Base-by-base conservation (phyloP, 2,888 invertebrate species). In the Cephus pygmeus region DNA sequence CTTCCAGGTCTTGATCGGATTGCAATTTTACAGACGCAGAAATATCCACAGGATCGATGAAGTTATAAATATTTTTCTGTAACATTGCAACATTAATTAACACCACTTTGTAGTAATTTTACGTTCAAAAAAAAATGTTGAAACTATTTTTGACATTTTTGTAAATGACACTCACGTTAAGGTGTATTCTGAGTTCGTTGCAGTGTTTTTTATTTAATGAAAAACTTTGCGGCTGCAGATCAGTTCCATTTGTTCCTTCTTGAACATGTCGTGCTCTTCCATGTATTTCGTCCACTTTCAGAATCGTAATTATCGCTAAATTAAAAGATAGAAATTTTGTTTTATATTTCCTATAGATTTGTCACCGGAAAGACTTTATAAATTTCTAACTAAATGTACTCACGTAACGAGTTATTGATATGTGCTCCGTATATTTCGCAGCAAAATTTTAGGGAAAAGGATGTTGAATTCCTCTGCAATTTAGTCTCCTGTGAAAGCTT, bases 31-130 rank as follows among this genome's bases (percentile, higher is more conserved):
- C 80, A 35, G 78, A 87, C 74, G 82, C 81, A 12, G 75, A 75
- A n/a, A 86, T 80, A 75, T 84, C 84, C 31, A 89, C 77, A n/a
- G 89, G 88, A 71, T 88, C 83, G 30, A 86, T 80, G 9, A 85
- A n/a, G 75, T 90, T 88, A 75, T 84, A 82, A 30, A 85, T 86
- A n/a, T 82, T 81, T 31, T 81, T 76, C 89, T 90, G 81, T 56
- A 80, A 80, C 12, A 36, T 77, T 30, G 69, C 12, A 69, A 69
- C 2, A 23, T 2, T 23, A 9, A 23, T 23, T 9, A 56, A 23
- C 56, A 56, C 9, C 23, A 9, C 56, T 23, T 23, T 23, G 56
- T 23, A 23, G 56, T 56, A 56, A 23, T 15, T 56, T 9, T 56
- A 56, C 56, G 23, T 23, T 23, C 2, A 15, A 2, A 23, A 56